Conservation (phyloP, 2,113 vertebrate species). For the Charadrius vociferus region DNA sequence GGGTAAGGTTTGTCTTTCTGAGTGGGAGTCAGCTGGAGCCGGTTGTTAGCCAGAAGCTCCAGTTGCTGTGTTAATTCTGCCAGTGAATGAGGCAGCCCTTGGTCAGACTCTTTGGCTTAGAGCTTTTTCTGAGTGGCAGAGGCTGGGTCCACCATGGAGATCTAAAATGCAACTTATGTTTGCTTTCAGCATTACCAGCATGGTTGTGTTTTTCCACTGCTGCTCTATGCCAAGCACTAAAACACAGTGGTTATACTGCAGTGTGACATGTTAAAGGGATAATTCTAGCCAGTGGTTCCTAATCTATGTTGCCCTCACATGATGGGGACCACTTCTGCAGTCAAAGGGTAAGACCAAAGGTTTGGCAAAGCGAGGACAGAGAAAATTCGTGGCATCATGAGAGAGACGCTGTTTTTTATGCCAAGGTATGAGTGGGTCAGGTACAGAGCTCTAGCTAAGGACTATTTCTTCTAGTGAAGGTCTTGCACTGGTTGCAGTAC, state of each 20-base stretch:
- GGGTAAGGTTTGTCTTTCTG: not conserved
- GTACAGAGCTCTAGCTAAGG: fast-evolving
- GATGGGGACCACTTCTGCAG: not conserved
- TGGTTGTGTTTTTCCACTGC: not conserved
- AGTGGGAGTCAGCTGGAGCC: not conserved
- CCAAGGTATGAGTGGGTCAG: not conserved
- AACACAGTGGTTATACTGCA: not conserved
- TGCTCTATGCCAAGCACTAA: not conserved
- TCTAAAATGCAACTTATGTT: not conserved
- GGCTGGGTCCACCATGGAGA: not conserved
- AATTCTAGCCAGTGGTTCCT: not conserved
- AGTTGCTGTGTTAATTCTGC: not conserved
- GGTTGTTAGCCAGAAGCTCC: not conserved
- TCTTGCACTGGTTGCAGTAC: not conserved
- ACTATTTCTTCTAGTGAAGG: not conserved
- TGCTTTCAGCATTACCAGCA: not conserved
- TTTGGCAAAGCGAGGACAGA: not conserved
- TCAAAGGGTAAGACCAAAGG: not conserved
- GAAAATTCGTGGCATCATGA: not conserved
- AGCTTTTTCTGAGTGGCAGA: not conserved
- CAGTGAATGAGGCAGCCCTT: not conserved
- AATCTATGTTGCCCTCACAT: not conserved
- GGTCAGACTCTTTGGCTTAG: not conserved
- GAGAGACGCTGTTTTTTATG: not conserved
- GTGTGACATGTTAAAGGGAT: not conserved